These are phyloP conservation scores for Nemapogon koenigi DNA, from an alignment of 2,888 invertebrate species.

Conservation along the genomic window DNA sequence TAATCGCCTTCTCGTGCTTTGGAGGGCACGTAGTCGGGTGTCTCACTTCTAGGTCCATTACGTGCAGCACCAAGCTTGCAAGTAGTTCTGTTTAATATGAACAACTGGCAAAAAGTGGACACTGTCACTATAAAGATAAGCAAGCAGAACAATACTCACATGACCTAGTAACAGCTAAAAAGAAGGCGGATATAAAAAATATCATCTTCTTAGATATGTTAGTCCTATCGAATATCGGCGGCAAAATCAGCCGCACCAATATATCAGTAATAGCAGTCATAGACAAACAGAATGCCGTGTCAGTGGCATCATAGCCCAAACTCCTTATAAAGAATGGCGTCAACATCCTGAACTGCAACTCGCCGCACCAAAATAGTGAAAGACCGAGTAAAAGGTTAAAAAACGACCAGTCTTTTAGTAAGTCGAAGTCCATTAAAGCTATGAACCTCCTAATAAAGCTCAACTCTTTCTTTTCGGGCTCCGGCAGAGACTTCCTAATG, in stretches of 20 bases:
- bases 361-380: constrained; percentile 77
- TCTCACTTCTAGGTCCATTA: no score
- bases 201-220: constrained; percentile 73
- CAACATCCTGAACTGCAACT: constrained; percentile 77
- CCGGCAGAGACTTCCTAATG: constrained; percentile 41
- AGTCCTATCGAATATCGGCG: constrained; percentile 75
- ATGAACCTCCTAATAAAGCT: constrained; percentile 66
- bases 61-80: no score
- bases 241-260: constrained; percentile 73
- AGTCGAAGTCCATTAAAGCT: constrained; percentile 72
- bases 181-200: constrained; percentile 74
- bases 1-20: no score
- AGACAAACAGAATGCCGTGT: constrained; percentile 76
- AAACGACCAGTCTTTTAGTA: constrained; percentile 75
- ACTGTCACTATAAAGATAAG: no score
- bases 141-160: constrained; percentile 58
- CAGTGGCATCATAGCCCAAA: constrained; percentile 68
- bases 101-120: no score
- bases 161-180: constrained; percentile 75
- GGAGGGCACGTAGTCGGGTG: no score
- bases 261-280: constrained; percentile 79
- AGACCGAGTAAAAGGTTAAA: constrained; percentile 75
- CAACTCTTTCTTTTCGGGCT: constrained; percentile 25
- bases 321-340: constrained; percentile 72
- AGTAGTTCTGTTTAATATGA: no score